Evolutionary conservation across 2,797 vertebrate species (phyloP), one percentile per base, ranked within the genome.

Genomic region (Knipowitschia caucasica): DNA sequence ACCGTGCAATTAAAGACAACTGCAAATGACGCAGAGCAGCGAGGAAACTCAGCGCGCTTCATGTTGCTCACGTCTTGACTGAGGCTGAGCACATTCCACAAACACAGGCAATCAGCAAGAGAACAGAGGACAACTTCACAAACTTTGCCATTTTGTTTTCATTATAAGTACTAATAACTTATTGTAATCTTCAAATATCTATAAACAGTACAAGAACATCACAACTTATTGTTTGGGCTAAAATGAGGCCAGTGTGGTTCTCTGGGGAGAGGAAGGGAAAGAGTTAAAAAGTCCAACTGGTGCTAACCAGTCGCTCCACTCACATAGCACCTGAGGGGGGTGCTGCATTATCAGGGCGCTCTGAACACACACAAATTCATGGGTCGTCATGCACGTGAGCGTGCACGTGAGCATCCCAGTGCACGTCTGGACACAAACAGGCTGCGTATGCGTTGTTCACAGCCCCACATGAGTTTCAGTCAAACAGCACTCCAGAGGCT

Each of bases 301-400:
- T 80, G 81, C 85, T 87, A 91, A 89, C 78, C 68, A 90, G 89
- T 88, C 85, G 81, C 84, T 77, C 79, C 65, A 77, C 80, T 90
- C 85, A 69, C 81, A 83, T 64, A 78, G 78, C 89, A 89, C 90
- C 89, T 89, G 82, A 81, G 87, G 89, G 86, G 89, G 81, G 80
- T 82, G 80, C 77, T 77, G 81, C 83, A 76, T 88, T 87, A 88
- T 90, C 89, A 86, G 75, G 77, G 70, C 75, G 58, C 82, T 70
- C 75, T 50, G 64, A 83, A 80, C 75, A 78, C 82, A 78, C 78
- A 74, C 71, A 63, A 5, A 3, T 62, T 69, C 52, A 31, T 68
- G 71, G 73, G 68, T n/a, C 70, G 24, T 23, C 26, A 7, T 4
- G 57, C 56, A 62, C 53, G 64, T 53, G 58, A 49, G 29, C 17